Evolutionary conservation across 2,888 invertebrate species (phyloP).

Genomic region (Drosophila mercatorum): DNA sequence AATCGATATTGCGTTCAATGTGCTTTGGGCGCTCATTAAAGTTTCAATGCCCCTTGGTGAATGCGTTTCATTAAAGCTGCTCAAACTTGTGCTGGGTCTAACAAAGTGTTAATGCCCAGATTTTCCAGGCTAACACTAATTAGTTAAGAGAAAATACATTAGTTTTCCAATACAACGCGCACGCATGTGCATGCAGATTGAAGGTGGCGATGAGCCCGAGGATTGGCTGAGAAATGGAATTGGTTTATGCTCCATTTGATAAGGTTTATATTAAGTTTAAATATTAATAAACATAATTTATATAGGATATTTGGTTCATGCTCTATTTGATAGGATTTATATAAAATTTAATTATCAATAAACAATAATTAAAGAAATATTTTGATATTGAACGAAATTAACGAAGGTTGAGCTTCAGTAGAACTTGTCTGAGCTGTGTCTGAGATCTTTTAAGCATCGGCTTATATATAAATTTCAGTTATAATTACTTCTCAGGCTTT

Average conservation of each 20-base stretch:
- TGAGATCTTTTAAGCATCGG: too few relatives aligned
- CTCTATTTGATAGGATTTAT: neutral
- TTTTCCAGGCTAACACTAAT: conserved; percentile 16
- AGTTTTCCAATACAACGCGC: conserved; percentile 6
- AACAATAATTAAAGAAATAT: neutral
- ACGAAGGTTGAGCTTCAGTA: neutral
- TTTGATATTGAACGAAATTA: neutral
- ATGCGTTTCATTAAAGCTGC: conserved; percentile 55
- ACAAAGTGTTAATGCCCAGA: conserved; percentile 27
- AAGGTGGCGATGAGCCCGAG: neutral
- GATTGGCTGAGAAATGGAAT: neutral
- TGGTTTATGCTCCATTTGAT: neutral
- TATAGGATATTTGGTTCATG: neutral
- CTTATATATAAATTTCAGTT: neutral
- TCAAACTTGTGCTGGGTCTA: conserved; percentile 13
- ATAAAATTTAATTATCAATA: neutral
- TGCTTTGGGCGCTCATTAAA: conserved; percentile 59
- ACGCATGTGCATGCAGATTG: neutral
- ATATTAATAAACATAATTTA: neutral
- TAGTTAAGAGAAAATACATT: conserved; percentile 4
- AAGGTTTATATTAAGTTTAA: neutral
- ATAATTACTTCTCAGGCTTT: neutral
- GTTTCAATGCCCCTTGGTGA: conserved; percentile 45
- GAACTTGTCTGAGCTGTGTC: too few relatives aligned
- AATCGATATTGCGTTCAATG: conserved; percentile 58